Evolutionary conservation across 2,797 vertebrate species (phyloP).

Genomic region (Lagocephalus sceleratus): DNA sequence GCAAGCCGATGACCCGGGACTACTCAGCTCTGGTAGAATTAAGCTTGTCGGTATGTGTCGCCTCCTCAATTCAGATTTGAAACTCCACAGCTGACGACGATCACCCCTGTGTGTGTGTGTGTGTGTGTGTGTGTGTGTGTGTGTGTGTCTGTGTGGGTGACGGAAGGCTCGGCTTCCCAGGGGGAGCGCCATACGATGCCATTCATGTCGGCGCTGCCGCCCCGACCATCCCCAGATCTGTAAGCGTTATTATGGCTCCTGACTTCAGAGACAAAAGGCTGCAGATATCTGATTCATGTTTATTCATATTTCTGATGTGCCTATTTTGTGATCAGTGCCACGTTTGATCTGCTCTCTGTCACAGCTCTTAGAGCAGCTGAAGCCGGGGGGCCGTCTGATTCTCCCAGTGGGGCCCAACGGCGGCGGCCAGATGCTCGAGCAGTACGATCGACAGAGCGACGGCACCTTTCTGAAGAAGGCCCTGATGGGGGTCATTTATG

Average conservation of each 20-base stretch:
- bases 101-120: conserved; percentile 7
- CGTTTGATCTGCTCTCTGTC: background rate
- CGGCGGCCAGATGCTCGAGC: conserved; percentile 85
- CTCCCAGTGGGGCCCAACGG: conserved; percentile 85
- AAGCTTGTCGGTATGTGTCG: conserved; percentile 80
- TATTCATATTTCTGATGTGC: background rate
- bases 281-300: background rate
- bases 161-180: conserved; percentile 82
- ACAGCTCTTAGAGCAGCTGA: conserved; percentile 87
- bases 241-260: conserved; percentile 48
- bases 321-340: background rate
- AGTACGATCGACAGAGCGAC: conserved; percentile 85
- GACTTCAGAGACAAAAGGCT: background rate
- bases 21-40: conserved; percentile 82
- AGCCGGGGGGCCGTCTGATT: conserved; percentile 86
- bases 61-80: conserved; percentile 1
- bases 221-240: conserved; percentile 80
- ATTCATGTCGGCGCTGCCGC: conserved; percentile 92
- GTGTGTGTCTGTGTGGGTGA: conserved; percentile 82
- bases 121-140: conserved; percentile 56
- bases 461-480: conserved; percentile 82
- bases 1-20: conserved; percentile 77
- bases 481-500: conserved; percentile 90
- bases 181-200: conserved; percentile 86
- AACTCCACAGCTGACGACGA: background rate